phyloP scores from a whole-genome alignment of 2,113 vertebrate genomes.

The Bubo scandiacus region DNA sequence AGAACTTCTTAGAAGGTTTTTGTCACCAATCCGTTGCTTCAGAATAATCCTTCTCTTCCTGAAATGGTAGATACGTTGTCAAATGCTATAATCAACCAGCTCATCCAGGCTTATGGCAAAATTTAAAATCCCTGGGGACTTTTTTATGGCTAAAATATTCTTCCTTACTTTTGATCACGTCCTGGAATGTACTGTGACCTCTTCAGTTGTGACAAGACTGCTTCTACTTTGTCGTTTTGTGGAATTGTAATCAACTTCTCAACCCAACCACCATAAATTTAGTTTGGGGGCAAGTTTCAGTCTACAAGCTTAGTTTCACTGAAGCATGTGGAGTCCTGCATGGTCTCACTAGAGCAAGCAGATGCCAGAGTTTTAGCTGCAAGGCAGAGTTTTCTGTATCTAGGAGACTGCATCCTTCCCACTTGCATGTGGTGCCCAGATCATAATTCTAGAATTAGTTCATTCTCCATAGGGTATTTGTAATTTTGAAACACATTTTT shows the following conservation, averaged over 20 bases:
- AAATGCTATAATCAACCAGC: slow-evolving; percentile 52
- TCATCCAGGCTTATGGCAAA: slow-evolving; percentile 21
- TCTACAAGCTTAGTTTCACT: background rate
- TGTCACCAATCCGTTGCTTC: slow-evolving; percentile 9
- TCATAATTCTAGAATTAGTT: slow-evolving; percentile 53
- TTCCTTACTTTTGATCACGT: slow-evolving; percentile 55
- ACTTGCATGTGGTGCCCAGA: background rate
- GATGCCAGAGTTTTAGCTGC: slow-evolving; percentile 22
- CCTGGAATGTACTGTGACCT: slow-evolving; percentile 20
- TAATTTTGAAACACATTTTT: background rate
- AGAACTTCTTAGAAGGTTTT: slow-evolving; percentile 15
- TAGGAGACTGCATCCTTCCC: background rate
- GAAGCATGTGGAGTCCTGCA: background rate
- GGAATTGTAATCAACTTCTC: slow-evolving; percentile 15
- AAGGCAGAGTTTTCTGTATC: slow-evolving; percentile 23
- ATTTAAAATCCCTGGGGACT: slow-evolving; percentile 49
- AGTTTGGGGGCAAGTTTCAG: slow-evolving; percentile 8
- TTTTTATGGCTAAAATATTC: slow-evolving; percentile 55
- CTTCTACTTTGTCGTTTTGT: slow-evolving; percentile 38
- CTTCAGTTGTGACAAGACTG: slow-evolving; percentile 38
- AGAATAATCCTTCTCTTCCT: slow-evolving; percentile 37
- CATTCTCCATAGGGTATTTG: background rate
- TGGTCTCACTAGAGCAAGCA: background rate
- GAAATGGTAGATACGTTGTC: slow-evolving; percentile 46
- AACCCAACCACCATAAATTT: slow-evolving; percentile 49